A percentile compares a stretch with the other conserved stretches of the same genome.
These are phyloP conservation scores for Pangasius mekongensis DNA, from an alignment of 2,797 vertebrate species.

Conservation along the genomic window DNA sequence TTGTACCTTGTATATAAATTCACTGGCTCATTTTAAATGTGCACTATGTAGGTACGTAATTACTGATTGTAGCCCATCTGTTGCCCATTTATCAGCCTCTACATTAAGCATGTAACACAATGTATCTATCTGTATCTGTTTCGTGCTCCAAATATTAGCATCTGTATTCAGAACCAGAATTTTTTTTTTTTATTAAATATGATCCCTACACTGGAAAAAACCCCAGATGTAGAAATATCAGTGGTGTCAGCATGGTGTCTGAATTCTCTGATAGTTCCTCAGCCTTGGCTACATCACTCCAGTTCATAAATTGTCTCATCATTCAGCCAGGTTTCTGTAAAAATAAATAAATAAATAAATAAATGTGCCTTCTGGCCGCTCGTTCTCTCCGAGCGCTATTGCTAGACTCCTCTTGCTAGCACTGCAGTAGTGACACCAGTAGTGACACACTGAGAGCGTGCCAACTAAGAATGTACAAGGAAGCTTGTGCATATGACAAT, in stretches of 20 bases:
- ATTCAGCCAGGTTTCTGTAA: neutral
- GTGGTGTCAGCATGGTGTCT: neutral
- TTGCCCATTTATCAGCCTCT: constrained; percentile 1
- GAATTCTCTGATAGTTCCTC: neutral
- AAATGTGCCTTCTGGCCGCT: neutral
- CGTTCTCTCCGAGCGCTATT: neutral
- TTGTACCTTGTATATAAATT: neutral
- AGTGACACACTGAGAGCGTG: neutral
- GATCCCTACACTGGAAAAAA: neutral
- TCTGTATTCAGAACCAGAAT: neutral
- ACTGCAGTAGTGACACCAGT: too few species aligned
- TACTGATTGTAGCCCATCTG: neutral
- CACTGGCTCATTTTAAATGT: neutral
- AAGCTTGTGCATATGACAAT: neutral
- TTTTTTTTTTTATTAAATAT: neutral
- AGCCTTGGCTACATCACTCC: neutral
- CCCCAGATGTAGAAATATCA: neutral
- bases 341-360: neutral
- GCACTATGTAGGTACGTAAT: neutral
- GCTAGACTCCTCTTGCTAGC: neutral
- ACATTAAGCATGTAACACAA: neutral
- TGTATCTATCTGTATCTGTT: neutral
- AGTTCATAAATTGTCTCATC: neutral
- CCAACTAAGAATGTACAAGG: neutral
- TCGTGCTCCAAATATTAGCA: neutral